Conservation (phyloP, 1,140 invertebrate species). For the Drosophila sturtevanti region DNA sequence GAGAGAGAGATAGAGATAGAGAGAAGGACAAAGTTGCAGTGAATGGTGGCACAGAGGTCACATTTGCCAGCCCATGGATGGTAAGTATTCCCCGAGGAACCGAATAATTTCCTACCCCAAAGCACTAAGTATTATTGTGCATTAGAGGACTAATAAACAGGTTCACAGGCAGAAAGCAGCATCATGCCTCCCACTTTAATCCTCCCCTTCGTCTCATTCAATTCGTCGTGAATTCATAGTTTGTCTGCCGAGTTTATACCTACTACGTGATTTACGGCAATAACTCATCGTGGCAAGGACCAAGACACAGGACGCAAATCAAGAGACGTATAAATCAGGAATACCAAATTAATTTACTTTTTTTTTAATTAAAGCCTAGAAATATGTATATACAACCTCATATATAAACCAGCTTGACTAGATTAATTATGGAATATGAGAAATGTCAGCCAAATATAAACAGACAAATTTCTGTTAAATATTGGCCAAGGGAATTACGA, state of each 20-base stretch:
- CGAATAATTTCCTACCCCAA: slow-evolving; percentile 76
- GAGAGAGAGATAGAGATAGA: slow-evolving; percentile 3
- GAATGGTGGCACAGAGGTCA: slow-evolving; percentile 64
- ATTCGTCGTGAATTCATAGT: slow-evolving; percentile 64
- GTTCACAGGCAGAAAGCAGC: slow-evolving; percentile 55
- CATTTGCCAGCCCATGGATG: slow-evolving; percentile 68
- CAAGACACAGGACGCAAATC: slow-evolving; percentile 54
- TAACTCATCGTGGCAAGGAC: slow-evolving; percentile 64
- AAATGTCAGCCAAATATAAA: neutral
- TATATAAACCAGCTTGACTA: neutral
- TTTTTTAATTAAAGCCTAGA: slow-evolving; percentile 60
- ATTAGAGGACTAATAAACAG: slow-evolving; percentile 81
- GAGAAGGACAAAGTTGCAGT: neutral
- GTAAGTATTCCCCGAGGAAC: slow-evolving; percentile 72
- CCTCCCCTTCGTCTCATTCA: neutral
- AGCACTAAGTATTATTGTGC: slow-evolving; percentile 81
- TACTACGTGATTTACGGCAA: slow-evolving; percentile 77
- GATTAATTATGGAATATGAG: slow-evolving; percentile 2
- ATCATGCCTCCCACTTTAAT: neutral
- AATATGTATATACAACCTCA: neutral
- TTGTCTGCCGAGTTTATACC: slow-evolving; percentile 66
- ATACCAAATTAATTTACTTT: slow-evolving; percentile 71
- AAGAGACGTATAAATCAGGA: slow-evolving; percentile 78
- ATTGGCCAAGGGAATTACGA: neutral
- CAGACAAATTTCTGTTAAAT: neutral